A percentile compares a stretch with the other conserved stretches of the same genome.
Evolutionary conservation across 1,140 invertebrate species (phyloP).

Genomic region (Drosophila mayri): DNA sequence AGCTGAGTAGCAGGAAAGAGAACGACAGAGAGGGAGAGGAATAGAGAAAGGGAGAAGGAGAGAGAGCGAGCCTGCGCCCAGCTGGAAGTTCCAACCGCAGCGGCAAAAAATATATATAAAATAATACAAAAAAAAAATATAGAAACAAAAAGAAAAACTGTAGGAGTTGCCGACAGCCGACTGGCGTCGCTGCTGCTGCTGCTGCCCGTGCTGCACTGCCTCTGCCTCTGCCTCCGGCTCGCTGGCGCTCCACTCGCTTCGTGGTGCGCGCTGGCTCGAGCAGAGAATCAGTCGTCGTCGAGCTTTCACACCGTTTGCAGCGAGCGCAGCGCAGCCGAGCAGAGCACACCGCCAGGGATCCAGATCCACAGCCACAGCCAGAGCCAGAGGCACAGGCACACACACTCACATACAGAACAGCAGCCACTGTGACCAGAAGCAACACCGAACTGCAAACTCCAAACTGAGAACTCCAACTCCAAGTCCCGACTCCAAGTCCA

Average conservation of each 20-base stretch:
- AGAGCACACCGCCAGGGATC: conserved; percentile 48
- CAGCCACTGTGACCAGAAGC: conserved; percentile 41
- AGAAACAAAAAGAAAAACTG: conserved; percentile 10
- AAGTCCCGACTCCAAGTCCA: not conserved
- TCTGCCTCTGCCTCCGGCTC: conserved; percentile 4
- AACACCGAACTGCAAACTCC: conserved; percentile 5
- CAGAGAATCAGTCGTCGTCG: conserved; percentile 82
- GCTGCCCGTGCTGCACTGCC: conserved; percentile 9
- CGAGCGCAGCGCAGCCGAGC: conserved; percentile 57
- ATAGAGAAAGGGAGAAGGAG: conserved; percentile 11
- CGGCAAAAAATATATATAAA: conserved; percentile 6
- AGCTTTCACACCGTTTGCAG: conserved; percentile 84
- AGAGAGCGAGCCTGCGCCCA: conserved; percentile 41
- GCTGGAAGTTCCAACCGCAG: conserved; percentile 47
- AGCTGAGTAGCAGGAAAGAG: conserved; percentile 50
- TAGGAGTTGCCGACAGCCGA: conserved; percentile 62
- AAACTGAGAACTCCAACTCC: not conserved
- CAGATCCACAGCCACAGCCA: conserved; percentile 29
- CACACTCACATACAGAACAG: conserved; percentile 3
- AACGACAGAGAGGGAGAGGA: not conserved
- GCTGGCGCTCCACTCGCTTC: conserved; percentile 51
- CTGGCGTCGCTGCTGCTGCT: conserved; percentile 27
- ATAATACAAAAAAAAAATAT: not conserved
- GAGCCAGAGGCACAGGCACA: conserved; percentile 24
- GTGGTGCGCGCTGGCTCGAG: conserved; percentile 69